Percentiles rank a stretch among this genome's conserved stretches.
phyloP scores from a whole-genome alignment of 1,140 invertebrate genomes.

The Aricia agestis region DNA sequence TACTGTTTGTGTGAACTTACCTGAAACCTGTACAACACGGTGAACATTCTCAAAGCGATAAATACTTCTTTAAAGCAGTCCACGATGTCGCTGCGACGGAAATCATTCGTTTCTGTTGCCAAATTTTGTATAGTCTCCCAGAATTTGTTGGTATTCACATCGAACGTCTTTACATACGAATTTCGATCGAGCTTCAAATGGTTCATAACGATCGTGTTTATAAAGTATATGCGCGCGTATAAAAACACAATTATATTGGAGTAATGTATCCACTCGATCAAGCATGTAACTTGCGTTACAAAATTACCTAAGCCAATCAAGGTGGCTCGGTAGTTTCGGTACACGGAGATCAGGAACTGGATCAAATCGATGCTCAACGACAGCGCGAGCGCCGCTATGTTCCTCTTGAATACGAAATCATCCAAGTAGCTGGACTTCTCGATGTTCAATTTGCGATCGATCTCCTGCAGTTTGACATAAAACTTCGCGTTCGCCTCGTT shows the following conservation, averaged over 20 bases:
- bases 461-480: slow-evolving; percentile 45
- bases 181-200: slow-evolving; percentile 24
- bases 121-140: slow-evolving; percentile 29
- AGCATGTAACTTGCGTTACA: slow-evolving; percentile 27
- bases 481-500: slow-evolving; percentile 36
- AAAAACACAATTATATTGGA: slow-evolving; percentile 46
- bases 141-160: not conserved
- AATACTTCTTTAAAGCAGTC: slow-evolving; percentile 41
- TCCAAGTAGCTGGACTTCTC: slow-evolving; percentile 32
- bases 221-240: slow-evolving; percentile 36
- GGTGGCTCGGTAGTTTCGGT: not conserved
- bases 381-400: slow-evolving; percentile 27
- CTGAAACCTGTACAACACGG: slow-evolving; percentile 33
- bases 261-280: slow-evolving; percentile 38
- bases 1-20: too few relatives aligned
- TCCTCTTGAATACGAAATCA: slow-evolving; percentile 25
- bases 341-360: not conserved
- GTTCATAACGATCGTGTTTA: slow-evolving; percentile 46
- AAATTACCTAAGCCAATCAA: slow-evolving; percentile 24
- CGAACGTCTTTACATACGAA: not conserved
- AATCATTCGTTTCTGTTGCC: slow-evolving; percentile 37
- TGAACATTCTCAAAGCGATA: slow-evolving; percentile 33
- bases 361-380: not conserved
- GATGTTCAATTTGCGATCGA: slow-evolving; percentile 44
- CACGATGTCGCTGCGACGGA: slow-evolving; percentile 33